Conservation (phyloP, 2,888 invertebrate species). For the Drosophila maculinotata region DNA sequence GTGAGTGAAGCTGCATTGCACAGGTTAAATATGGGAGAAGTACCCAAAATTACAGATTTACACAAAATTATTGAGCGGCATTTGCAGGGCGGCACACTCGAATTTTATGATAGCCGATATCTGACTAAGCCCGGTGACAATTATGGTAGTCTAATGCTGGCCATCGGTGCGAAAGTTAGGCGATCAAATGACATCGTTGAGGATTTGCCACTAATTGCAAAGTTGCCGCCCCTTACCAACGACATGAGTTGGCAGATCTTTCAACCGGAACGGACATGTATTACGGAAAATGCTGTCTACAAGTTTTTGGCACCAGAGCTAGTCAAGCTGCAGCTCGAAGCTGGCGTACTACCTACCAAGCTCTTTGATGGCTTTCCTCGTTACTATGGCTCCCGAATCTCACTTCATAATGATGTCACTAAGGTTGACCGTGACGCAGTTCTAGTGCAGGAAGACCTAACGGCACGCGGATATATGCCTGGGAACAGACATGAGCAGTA, state of each 20-base stretch:
- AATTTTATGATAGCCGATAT: constrained; percentile 83
- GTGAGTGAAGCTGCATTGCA: constrained; percentile 13
- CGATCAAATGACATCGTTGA: constrained; percentile 70
- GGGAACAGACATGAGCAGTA: constrained; percentile 86
- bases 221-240: constrained; percentile 86
- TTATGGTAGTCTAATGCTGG: constrained; percentile 87
- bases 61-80: constrained; percentile 74
- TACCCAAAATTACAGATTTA: constrained; percentile 80
- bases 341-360: constrained; percentile 84
- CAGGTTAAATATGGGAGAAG: constrained; percentile 61
- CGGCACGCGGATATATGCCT: constrained; percentile 85
- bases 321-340: constrained; percentile 85
- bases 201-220: constrained; percentile 86
- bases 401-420: constrained; percentile 74
- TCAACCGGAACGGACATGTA: constrained; percentile 86
- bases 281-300: constrained; percentile 87
- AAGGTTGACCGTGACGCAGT: constrained; percentile 87
- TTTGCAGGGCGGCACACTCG: constrained; percentile 75
- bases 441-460: constrained; percentile 87
- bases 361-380: constrained; percentile 86
- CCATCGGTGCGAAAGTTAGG: constrained; percentile 82
- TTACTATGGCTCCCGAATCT: constrained; percentile 87
- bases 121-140: constrained; percentile 87
- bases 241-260: constrained; percentile 86
- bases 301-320: constrained; percentile 86